Percentiles rank a stretch among this genome's conserved stretches.
phyloP scores from a whole-genome alignment of 2,888 invertebrate species.

The Unio delphinus region DNA sequence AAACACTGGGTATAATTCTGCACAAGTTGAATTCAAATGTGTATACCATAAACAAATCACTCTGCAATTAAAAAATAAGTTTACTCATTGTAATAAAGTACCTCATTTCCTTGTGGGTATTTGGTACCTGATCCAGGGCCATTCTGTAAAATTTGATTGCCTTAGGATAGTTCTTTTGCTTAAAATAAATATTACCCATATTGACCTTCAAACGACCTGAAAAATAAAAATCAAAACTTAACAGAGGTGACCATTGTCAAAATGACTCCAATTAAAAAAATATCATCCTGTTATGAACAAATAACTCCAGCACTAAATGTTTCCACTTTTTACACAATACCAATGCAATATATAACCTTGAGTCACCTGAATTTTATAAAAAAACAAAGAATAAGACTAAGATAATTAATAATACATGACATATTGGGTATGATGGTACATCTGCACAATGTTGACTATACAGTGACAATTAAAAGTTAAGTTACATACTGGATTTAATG shows the following conservation, averaged over 20 bases:
- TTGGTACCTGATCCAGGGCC: slow-evolving; percentile 96
- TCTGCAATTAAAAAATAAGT: neutral
- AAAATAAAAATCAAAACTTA: slow-evolving; percentile 2
- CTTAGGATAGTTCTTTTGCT: slow-evolving; percentile 91
- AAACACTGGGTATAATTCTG: neutral
- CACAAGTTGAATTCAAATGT: neutral
- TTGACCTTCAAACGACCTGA: slow-evolving; percentile 90
- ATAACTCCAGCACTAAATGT: too few relatives aligned
- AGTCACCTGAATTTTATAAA: neutral
- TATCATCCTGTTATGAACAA: too few relatives aligned
- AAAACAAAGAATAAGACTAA: neutral
- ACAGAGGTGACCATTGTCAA: neutral
- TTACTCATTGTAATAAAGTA: slow-evolving; percentile 58
- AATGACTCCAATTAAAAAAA: neutral
- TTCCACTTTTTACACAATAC: neutral
- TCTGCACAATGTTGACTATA: too few relatives aligned
- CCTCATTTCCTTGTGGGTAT: slow-evolving; percentile 92
- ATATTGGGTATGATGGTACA: neutral
- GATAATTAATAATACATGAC: neutral
- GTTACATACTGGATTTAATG: too few relatives aligned
- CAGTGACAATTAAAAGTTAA: too few relatives aligned
- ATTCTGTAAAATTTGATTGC: slow-evolving; percentile 98
- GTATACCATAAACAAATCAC: neutral
- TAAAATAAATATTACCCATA: slow-evolving; percentile 98
- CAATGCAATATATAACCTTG: neutral